phyloP scores from a whole-genome alignment of 2,797 vertebrate genomes.

The Hydrolagus colliei region DNA sequence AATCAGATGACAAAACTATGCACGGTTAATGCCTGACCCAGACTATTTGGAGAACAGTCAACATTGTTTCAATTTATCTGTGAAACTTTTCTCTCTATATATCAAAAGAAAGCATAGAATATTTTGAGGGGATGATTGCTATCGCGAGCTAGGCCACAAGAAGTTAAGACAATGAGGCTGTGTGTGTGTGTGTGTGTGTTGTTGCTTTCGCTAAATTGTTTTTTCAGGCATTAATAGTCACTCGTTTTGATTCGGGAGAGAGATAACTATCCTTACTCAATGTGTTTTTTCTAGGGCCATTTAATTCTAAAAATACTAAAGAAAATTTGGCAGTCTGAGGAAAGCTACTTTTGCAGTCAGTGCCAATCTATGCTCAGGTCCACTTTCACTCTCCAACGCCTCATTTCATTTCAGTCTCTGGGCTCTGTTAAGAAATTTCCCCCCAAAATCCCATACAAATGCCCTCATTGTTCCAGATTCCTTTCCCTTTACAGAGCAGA shows the following conservation, averaged over 20 bases:
- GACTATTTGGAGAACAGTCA: conserved; percentile 39
- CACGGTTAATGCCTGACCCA: conserved; percentile 39
- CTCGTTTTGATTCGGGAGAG: conserved; percentile 33
- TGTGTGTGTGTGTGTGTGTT: conserved; percentile 17
- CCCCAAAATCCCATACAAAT: conserved; percentile 50
- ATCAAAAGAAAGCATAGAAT: neutral
- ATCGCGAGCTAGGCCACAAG: conserved; percentile 44
- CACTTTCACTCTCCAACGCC: conserved; percentile 53
- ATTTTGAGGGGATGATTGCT: conserved; percentile 39
- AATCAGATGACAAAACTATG: conserved; percentile 40
- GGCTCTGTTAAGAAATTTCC: conserved; percentile 49
- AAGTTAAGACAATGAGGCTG: conserved; percentile 47
- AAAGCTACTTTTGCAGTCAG: conserved; percentile 44
- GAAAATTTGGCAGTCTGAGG: conserved; percentile 46
- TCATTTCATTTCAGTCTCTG: conserved; percentile 53
- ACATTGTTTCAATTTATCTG: conserved; percentile 42
- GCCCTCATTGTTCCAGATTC: conserved; percentile 54
- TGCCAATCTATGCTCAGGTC: conserved; percentile 46
- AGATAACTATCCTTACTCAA: conserved; percentile 40
- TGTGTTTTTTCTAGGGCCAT: conserved; percentile 45
- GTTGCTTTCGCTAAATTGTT: neutral
- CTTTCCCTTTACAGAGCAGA: conserved; percentile 56
- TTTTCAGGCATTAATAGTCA: conserved; percentile 22
- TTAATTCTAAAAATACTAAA: conserved; percentile 46
- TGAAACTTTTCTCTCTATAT: conserved; percentile 44